A percentile compares a stretch with the other conserved stretches of the same genome.
Evolutionary conservation across 2,888 invertebrate genomes (phyloP).

Genomic region (Pammene fasciana): DNA sequence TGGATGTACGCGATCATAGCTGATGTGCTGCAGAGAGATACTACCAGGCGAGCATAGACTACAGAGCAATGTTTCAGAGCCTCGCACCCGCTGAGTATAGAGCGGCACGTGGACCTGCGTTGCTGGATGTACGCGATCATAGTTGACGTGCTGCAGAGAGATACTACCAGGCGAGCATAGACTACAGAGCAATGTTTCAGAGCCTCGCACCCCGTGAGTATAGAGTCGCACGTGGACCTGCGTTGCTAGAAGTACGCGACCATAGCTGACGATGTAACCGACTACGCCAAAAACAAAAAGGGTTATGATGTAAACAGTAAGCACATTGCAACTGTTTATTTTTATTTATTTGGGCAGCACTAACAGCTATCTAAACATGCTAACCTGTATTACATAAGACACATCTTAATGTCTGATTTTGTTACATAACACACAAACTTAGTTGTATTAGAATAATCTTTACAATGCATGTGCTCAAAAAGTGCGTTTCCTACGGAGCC

Average conservation of each 20-base stretch:
- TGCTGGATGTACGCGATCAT: slow-evolving; percentile 93
- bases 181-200: slow-evolving; percentile 69
- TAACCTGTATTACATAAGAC: too few species aligned
- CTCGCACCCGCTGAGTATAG: slow-evolving; percentile 94
- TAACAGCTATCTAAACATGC: too few species aligned
- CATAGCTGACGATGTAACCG: slow-evolving; percentile 12
- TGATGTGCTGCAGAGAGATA: not conserved
- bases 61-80: slow-evolving; percentile 83
- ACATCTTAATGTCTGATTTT: too few species aligned
- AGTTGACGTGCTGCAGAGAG: not conserved
- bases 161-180: slow-evolving; percentile 2
- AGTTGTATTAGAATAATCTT: too few species aligned
- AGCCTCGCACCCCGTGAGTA: slow-evolving; percentile 94
- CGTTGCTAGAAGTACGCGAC: slow-evolving; percentile 94
- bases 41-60: slow-evolving; percentile 1
- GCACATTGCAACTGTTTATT: too few species aligned
- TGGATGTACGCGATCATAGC: slow-evolving; percentile 91
- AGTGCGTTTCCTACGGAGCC: too few species aligned
- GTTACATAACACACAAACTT: too few species aligned
- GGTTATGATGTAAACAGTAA: too few species aligned
- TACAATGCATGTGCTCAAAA: too few species aligned
- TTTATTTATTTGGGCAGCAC: too few species aligned
- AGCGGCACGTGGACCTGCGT: slow-evolving; percentile 95
- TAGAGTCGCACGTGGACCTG: slow-evolving; percentile 97
- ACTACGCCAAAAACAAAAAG: too few species aligned